Percentiles rank a stretch among this genome's conserved stretches.
Evolutionary conservation across 2,113 vertebrate genomes (phyloP).

Genomic region (Oncorhynchus keta): DNA sequence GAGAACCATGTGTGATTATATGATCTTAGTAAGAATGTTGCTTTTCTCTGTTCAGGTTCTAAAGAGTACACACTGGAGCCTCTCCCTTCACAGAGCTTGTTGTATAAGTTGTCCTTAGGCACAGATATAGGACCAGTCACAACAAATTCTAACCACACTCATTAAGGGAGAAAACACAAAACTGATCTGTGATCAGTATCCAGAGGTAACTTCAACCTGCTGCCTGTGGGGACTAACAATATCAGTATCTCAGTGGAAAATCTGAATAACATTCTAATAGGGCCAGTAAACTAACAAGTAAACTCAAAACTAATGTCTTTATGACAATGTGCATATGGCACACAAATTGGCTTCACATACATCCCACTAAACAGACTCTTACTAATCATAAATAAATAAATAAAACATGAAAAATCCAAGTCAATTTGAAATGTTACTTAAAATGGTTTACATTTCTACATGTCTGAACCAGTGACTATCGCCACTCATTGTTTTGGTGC

Average conservation of each 20-base stretch:
- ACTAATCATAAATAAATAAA: slow-evolving; percentile 71
- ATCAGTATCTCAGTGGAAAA: not conserved
- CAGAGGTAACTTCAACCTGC: not conserved
- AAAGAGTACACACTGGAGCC: not conserved
- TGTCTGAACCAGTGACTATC: slow-evolving; percentile 20
- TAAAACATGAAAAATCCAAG: slow-evolving; percentile 24
- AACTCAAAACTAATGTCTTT: slow-evolving; percentile 47
- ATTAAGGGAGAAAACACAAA: too few species aligned
- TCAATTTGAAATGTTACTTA: slow-evolving; percentile 16
- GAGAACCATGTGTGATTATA: slow-evolving; percentile 24
- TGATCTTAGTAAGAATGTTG: slow-evolving; percentile 22
- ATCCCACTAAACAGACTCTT: slow-evolving; percentile 20
- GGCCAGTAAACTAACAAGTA: slow-evolving; percentile 38
- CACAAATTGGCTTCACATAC: slow-evolving; percentile 28
- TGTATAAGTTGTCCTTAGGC: not conserved
- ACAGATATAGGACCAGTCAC: not conserved
- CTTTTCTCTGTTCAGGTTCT: not conserved
- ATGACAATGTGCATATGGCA: slow-evolving; percentile 39
- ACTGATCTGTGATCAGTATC: not conserved
- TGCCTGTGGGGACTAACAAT: not conserved
- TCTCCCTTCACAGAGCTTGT: not conserved
- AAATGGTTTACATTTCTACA: slow-evolving; percentile 31
- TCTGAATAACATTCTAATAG: not conserved
- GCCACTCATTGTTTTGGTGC: slow-evolving; percentile 38
- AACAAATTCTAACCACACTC: too few species aligned